These are phyloP conservation scores for Eubasilissa regina DNA, from an alignment of 1,140 invertebrate species.

Conservation along the genomic window DNA sequence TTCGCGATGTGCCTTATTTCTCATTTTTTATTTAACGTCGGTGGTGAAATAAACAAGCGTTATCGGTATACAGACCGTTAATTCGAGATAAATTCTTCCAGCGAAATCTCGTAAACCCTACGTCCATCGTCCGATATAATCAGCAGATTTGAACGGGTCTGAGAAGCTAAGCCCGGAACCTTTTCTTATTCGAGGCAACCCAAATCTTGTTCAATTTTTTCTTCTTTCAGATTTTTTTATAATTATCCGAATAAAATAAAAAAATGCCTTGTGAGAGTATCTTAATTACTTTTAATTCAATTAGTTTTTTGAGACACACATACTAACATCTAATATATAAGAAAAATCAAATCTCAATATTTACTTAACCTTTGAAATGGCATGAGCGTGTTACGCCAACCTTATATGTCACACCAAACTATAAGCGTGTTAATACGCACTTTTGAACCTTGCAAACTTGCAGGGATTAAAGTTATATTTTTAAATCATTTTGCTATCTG, in stretches of 20 bases:
- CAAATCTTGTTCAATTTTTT: conserved; percentile 3
- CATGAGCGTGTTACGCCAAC: too few relatives aligned
- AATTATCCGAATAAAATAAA: conserved; percentile 7
- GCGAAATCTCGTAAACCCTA: conserved; percentile 34
- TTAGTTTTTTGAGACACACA: too few relatives aligned
- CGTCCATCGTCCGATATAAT: conserved; percentile 39
- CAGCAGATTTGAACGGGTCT: conserved; percentile 16
- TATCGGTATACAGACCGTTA: conserved; percentile 36
- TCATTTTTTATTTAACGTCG: conserved; percentile 21
- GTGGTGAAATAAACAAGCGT: conserved; percentile 3
- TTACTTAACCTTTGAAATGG: too few relatives aligned
- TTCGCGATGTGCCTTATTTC: conserved; percentile 16
- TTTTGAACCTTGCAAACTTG: too few relatives aligned
- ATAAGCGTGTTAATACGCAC: too few relatives aligned
- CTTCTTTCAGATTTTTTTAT: neutral
- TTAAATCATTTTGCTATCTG: too few relatives aligned
- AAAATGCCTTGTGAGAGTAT: too few relatives aligned
- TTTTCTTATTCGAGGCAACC: conserved; percentile 7
- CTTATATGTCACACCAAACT: too few relatives aligned
- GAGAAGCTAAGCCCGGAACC: conserved; percentile 4
- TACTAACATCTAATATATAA: too few relatives aligned
- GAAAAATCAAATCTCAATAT: too few relatives aligned
- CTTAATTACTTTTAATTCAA: too few relatives aligned
- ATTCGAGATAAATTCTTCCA: conserved; percentile 44
- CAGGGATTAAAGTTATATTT: too few relatives aligned